These are phyloP conservation scores for Numenius arquata DNA, from an alignment of 2,113 vertebrate species.

Conservation along the genomic window DNA sequence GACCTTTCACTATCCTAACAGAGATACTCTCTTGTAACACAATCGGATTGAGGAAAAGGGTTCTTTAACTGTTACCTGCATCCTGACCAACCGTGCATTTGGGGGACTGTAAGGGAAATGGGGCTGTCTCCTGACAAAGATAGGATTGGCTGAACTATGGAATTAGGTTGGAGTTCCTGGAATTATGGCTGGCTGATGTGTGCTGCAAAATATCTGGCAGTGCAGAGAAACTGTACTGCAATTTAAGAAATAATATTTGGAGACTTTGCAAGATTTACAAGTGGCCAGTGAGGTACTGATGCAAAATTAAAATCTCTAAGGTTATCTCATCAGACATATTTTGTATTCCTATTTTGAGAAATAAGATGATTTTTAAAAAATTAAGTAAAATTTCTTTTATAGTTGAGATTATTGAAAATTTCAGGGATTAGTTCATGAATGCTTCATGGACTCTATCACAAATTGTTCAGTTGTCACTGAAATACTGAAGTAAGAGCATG, in stretches of 20 bases:
- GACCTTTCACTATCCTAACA: background rate
- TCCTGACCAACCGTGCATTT: background rate
- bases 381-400: background rate
- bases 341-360: background rate
- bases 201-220: background rate
- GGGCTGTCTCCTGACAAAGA: background rate
- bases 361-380: background rate
- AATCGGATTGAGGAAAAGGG: background rate
- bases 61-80: background rate
- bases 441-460: background rate
- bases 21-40: background rate
- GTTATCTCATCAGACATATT: background rate
- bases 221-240: background rate
- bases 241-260: background rate
- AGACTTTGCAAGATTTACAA: background rate
- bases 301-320: background rate
- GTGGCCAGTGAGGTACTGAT: background rate
- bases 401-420: background rate
- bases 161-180: background rate
- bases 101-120: background rate
- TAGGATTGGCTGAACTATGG: background rate
- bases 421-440: background rate
- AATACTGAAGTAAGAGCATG: background rate
- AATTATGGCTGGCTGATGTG: background rate
- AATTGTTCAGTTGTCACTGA: background rate